Evolutionary conservation across 2,113 vertebrate genomes (phyloP).

Genomic region (Prionailurus viverrinus): DNA sequence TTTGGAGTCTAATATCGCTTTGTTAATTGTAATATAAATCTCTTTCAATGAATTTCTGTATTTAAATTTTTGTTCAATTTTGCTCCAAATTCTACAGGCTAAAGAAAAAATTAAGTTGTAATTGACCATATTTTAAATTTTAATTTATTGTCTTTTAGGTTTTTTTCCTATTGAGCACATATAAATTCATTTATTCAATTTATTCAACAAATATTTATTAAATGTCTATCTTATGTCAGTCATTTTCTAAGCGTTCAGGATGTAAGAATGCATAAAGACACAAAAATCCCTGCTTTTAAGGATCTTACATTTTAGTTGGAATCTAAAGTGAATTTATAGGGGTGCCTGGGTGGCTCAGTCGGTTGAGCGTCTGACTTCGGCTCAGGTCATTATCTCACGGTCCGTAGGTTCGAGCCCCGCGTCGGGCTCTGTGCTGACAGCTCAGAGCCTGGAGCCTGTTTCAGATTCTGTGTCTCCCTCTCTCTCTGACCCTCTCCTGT

Average conservation of each 20-base stretch:
- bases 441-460: no score
- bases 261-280: neutral
- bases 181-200: neutral
- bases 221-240: neutral
- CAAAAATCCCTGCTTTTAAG: neutral
- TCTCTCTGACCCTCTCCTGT: no score
- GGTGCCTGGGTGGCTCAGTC: no score
- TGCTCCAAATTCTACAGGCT: slow-evolving; percentile 7
- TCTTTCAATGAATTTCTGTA: slow-evolving; percentile 43
- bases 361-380: no score
- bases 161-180: neutral
- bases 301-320: neutral
- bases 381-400: no score
- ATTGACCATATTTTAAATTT: neutral
- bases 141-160: neutral
- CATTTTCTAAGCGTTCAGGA: neutral
- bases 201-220: slow-evolving; percentile 33
- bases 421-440: no score
- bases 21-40: neutral
- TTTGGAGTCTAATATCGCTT: neutral
- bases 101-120: slow-evolving; percentile 10
- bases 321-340: neutral
- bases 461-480: no score
- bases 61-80: neutral
- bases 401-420: no score